These are phyloP conservation scores for Lipophrys pholis DNA, from an alignment of 2,113 vertebrate genomes.

Conservation along the genomic window DNA sequence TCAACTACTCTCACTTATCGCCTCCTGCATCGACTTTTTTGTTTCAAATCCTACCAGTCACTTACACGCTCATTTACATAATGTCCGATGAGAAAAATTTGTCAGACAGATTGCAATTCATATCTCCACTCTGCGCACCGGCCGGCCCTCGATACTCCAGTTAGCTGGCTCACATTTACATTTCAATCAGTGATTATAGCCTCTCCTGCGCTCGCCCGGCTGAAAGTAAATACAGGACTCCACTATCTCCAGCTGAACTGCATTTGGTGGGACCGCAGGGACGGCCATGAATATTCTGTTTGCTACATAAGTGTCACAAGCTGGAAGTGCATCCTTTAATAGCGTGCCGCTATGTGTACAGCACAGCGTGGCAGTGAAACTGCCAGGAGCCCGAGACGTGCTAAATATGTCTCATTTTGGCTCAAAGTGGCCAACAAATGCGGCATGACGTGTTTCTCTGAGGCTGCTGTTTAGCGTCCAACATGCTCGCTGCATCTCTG, in stretches of 20 bases:
- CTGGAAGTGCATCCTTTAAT: slow-evolving; percentile 59
- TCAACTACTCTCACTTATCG: slow-evolving; percentile 73
- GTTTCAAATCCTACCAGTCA: slow-evolving; percentile 76
- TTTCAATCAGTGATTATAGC: slow-evolving; percentile 78
- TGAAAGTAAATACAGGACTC: slow-evolving; percentile 71
- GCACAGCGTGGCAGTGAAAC: slow-evolving; percentile 32
- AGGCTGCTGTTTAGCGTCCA: slow-evolving; percentile 23
- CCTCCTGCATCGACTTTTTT: slow-evolving; percentile 76
- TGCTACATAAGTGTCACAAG: slow-evolving; percentile 56
- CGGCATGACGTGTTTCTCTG: slow-evolving; percentile 15
- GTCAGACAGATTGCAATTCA: slow-evolving; percentile 77
- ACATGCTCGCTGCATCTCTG: not conserved
- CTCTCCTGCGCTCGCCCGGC: slow-evolving; percentile 60
- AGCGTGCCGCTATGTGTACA: slow-evolving; percentile 37
- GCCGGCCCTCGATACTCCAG: slow-evolving; percentile 64
- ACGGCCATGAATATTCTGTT: slow-evolving; percentile 66
- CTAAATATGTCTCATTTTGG: slow-evolving; percentile 53
- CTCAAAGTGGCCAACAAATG: slow-evolving; percentile 40
- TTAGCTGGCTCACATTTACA: slow-evolving; percentile 76
- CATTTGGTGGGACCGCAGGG: slow-evolving; percentile 46
- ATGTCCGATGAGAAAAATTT: slow-evolving; percentile 77
- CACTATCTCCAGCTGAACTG: slow-evolving; percentile 58
- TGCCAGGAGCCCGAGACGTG: slow-evolving; percentile 38
- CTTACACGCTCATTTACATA: slow-evolving; percentile 79
- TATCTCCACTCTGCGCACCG: slow-evolving; percentile 61